Base-by-base conservation (phyloP, 2,888 invertebrate genomes). In the Temnothorax rugatulus region DNA sequence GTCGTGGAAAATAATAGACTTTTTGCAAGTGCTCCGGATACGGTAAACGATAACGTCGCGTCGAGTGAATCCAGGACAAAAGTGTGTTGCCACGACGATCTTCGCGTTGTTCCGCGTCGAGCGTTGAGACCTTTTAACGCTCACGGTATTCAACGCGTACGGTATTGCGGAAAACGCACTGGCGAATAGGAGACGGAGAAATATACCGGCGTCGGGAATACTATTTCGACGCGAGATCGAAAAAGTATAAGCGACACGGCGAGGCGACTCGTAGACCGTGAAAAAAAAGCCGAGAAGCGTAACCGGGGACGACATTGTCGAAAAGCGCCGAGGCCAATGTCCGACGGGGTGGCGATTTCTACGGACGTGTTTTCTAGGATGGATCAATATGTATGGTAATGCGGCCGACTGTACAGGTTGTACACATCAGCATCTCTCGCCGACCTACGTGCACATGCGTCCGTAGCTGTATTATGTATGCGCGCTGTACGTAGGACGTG, bases 351-450 rank as follows among this genome's bases (percentile, higher is more conserved):
- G 29, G 13, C 15, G 41, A 77, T 83, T 68, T 61, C 38, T 79
- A 68, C 64, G 47, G 41, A 34, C 83, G 41, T 63, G 50, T 75
- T 83, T 64, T 63, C 82, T 63, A 73, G 76, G 52, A 29, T 84
- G 63, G 68, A 75, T 84, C 84, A 73, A 84, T 84, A 84, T 81
- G 71, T 84, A 84, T 81, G 83, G 38, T 84, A 84, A 84, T 84
- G 71, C 73, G 64, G 63, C 18, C 76, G 82, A 41, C 29, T 44
- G 52, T 75, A n/a, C 52, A 74, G 63, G 52, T 57, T 50, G 34
- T 29, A 52, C 29, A 61, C 74, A 69, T 69, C 79, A 29, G 63
- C 76, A 52, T 18, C n/a, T n/a, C n/a, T n/a, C 29, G n/a, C 2
- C 50, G 63, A 52, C 61, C 71, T 81, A 81, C 81, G 79, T 79